Conservation (phyloP, 2,113 vertebrate genomes). For the Notechis scutatus region DNA sequence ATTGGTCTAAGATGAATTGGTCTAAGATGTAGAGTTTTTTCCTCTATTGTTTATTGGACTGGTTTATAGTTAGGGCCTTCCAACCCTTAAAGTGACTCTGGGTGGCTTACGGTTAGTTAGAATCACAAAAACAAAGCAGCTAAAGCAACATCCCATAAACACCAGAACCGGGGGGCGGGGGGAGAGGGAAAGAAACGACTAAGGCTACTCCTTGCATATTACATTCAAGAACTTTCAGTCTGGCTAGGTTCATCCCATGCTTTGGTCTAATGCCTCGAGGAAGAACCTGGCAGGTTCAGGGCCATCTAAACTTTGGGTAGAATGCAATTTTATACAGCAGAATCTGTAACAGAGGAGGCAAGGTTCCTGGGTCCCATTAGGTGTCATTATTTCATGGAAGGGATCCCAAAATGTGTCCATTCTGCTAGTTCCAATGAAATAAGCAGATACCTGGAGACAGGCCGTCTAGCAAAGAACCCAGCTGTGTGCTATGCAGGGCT, state of each 20-base stretch:
- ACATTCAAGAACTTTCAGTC: neutral
- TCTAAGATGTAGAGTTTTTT: neutral
- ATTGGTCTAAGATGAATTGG: neutral
- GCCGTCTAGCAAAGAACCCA: neutral
- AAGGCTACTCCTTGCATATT: neutral
- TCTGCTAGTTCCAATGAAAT: neutral
- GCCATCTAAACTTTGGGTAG: neutral
- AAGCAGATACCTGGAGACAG: neutral
- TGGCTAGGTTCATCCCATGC: neutral
- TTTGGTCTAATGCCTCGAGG: neutral
- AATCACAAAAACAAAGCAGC: neutral
- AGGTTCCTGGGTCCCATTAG: neutral
- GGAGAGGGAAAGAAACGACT: neutral
- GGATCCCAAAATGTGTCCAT: neutral
- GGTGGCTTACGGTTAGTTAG: neutral
- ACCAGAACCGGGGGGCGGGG: neutral
- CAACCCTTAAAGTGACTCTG: neutral
- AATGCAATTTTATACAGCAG: neutral
- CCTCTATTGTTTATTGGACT: neutral
- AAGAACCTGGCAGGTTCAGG: neutral
- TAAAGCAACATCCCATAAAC: neutral
- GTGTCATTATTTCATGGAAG: neutral
- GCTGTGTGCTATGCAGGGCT: neutral
- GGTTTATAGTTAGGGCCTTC: neutral
- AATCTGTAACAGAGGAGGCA: neutral